Evolutionary conservation across 2,888 invertebrate species (phyloP).

Genomic region (Dinocampus coccinellae): DNA sequence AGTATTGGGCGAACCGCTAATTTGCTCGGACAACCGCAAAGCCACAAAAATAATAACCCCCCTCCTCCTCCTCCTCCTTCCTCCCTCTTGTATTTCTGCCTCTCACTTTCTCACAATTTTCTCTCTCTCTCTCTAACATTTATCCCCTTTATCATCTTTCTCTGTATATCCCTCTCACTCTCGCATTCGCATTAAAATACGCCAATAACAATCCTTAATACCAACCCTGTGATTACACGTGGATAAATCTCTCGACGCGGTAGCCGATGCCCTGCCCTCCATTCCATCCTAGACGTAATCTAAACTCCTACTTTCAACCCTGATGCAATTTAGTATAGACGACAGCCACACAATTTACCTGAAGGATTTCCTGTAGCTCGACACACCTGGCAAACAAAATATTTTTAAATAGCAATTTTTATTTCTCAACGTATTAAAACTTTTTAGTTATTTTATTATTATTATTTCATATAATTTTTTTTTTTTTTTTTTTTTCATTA

Average conservation of each 20-base stretch:
- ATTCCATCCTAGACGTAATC: constrained; percentile 29
- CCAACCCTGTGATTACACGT: constrained; percentile 57
- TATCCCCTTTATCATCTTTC: neutral
- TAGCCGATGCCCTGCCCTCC: constrained; percentile 49
- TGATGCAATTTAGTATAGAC: constrained; percentile 25
- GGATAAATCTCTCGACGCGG: constrained; percentile 63
- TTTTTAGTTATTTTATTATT: too few relatives aligned
- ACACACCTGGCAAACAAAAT: constrained; percentile 26
- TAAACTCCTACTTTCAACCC: constrained; percentile 1
- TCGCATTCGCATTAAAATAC: constrained; percentile 56
- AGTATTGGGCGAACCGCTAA: constrained; percentile 52
- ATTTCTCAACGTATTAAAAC: too few relatives aligned
- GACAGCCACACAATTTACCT: constrained; percentile 28
- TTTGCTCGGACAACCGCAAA: constrained; percentile 64
- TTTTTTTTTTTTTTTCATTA: too few relatives aligned
- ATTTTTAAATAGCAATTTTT: neutral
- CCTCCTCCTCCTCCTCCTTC: constrained; percentile 32
- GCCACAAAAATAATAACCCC: constrained; percentile 64
- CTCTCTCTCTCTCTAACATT: constrained; percentile 21
- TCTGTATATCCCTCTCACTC: neutral
- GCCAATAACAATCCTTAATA: constrained; percentile 61
- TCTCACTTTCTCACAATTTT: constrained; percentile 25
- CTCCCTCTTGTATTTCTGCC: constrained; percentile 36
- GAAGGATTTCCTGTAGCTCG: constrained; percentile 8
- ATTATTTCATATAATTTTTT: too few relatives aligned